phyloP scores from a whole-genome alignment of 2,888 invertebrate species.

The Thecocarcelia acutangulata region DNA sequence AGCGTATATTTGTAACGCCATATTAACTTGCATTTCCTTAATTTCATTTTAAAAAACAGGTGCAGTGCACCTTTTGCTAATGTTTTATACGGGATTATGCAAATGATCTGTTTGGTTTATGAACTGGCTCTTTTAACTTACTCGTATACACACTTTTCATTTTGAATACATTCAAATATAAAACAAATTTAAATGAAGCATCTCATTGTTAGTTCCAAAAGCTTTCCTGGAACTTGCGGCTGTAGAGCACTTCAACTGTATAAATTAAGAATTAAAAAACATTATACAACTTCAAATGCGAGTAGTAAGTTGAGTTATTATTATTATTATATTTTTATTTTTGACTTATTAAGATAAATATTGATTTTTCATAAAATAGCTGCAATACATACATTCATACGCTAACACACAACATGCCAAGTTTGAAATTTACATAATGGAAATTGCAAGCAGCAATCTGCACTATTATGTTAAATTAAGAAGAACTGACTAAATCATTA shows the following conservation, averaged over 20 bases:
- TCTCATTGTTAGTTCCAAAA: not conserved
- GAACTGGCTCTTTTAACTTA: not conserved
- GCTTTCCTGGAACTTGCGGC: not conserved
- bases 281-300: conserved; percentile 24
- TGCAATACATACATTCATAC: not conserved
- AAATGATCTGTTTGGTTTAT: too few species aligned
- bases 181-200: not conserved
- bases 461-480: too few species aligned
- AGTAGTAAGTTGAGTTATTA: too few species aligned
- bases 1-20: too few species aligned
- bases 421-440: too few species aligned
- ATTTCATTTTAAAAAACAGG: too few species aligned
- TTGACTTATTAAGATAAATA: conserved; percentile 30
- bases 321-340: conserved; percentile 1
- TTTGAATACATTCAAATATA: not conserved
- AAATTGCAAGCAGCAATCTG: too few species aligned
- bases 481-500: too few species aligned
- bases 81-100: too few species aligned
- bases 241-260: not conserved
- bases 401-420: not conserved
- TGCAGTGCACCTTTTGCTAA: too few species aligned
- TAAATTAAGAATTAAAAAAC: conserved; percentile 5
- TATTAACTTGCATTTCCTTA: too few species aligned
- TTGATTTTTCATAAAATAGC: conserved; percentile 53
- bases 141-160: not conserved